phyloP scores from a whole-genome alignment of 1,140 invertebrate genomes.

The Caerostris darwini region DNA sequence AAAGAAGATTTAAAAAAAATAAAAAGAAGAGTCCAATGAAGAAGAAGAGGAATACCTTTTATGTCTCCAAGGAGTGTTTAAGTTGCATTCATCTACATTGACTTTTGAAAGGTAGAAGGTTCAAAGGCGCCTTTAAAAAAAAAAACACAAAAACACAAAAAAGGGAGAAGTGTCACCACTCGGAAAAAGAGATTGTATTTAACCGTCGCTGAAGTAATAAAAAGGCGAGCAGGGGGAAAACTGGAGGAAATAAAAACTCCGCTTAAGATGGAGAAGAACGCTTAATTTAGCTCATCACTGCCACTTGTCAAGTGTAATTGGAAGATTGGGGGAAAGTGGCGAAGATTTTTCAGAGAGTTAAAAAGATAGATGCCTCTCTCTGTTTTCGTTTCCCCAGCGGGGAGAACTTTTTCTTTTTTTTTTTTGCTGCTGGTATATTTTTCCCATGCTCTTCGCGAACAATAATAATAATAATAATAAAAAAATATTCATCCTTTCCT shows the following conservation, averaged over 20 bases:
- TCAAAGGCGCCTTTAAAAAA: slow-evolving; percentile 70
- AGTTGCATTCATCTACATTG: slow-evolving; percentile 78
- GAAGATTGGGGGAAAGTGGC: slow-evolving; percentile 76
- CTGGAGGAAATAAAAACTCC: slow-evolving; percentile 70
- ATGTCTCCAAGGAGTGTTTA: slow-evolving; percentile 76
- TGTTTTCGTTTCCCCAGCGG: slow-evolving; percentile 75
- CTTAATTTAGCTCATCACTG: slow-evolving; percentile 78
- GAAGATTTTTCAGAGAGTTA: slow-evolving; percentile 76
- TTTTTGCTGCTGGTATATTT: slow-evolving; percentile 67
- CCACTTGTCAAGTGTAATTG: slow-evolving; percentile 77
- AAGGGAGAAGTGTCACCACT: slow-evolving; percentile 73
- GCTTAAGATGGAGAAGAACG: slow-evolving; percentile 70
- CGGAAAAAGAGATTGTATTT: slow-evolving; percentile 78
- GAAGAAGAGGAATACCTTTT: slow-evolving; percentile 76
- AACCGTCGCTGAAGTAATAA: slow-evolving; percentile 70
- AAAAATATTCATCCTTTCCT: neutral
- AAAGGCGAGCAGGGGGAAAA: slow-evolving; percentile 59
- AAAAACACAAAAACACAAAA: slow-evolving; percentile 27
- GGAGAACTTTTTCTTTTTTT: neutral
- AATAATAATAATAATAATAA: slow-evolving; percentile 45
- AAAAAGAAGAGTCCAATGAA: slow-evolving; percentile 42
- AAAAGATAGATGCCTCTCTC: slow-evolving; percentile 73
- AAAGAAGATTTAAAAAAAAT: slow-evolving; percentile 29
- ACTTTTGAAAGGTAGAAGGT: slow-evolving; percentile 75
- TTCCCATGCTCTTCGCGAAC: slow-evolving; percentile 37